phyloP scores from a whole-genome alignment of 30 jellyfish, hydroid and myxozoan species.

The Aurelia aurita complex sp. Pacific region DNA sequence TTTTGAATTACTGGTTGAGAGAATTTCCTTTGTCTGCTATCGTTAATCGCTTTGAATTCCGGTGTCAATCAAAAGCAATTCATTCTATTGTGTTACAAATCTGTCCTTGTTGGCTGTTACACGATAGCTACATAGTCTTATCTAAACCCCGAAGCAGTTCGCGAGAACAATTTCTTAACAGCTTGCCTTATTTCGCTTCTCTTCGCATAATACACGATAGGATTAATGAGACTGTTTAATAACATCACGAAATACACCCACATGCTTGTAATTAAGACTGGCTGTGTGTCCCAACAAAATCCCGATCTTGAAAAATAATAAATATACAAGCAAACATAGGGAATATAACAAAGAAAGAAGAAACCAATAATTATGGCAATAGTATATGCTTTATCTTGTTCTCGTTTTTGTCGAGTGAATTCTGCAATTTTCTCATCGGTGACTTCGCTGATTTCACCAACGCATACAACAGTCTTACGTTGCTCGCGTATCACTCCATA shows the following conservation, averaged over 20 bases:
- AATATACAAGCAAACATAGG: neutral
- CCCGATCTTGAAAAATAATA: neutral
- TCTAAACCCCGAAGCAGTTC: no score
- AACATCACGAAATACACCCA: constrained; percentile 19
- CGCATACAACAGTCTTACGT: neutral
- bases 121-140: no score
- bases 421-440: neutral
- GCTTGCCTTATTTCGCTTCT: constrained; percentile 28
- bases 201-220: constrained; percentile 13
- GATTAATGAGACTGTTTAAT: constrained; percentile 16
- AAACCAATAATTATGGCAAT: constrained; percentile 7
- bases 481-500: constrained; percentile 26
- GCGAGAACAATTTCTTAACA: constrained; percentile 10
- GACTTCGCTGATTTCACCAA: constrained; percentile 7
- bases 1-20: no score
- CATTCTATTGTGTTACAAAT: no score
- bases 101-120: no score
- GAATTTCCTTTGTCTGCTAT: no score
- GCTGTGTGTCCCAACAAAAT: neutral
- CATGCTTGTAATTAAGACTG: neutral
- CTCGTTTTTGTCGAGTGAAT: neutral
- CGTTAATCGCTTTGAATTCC: no score
- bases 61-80: no score
- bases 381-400: constrained; percentile 16
- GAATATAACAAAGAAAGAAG: constrained; percentile 17